Conservation (phyloP, 2,113 vertebrate species). For the Grallaria varia region DNA sequence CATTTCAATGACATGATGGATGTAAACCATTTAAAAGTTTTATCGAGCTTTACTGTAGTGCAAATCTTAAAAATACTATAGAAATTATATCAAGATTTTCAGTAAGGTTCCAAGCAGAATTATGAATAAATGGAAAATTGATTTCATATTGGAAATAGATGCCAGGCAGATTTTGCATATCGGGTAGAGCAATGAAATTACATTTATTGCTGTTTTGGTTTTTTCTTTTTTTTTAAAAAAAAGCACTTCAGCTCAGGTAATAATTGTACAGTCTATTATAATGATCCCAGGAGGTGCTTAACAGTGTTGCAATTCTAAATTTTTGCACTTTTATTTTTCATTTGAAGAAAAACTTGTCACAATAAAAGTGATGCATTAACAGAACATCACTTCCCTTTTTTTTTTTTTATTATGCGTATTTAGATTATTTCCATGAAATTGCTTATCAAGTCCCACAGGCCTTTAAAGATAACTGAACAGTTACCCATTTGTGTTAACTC, state of each 20-base stretch:
- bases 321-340: constrained; percentile 67
- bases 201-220: neutral
- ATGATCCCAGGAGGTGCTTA: constrained; percentile 65
- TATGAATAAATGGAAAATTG: constrained; percentile 54
- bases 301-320: constrained; percentile 59
- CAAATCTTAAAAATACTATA: constrained; percentile 58
- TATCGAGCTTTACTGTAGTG: constrained; percentile 51
- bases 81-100: constrained; percentile 53
- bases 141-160: constrained; percentile 58
- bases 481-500: constrained; percentile 63
- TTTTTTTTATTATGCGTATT: constrained; percentile 51
- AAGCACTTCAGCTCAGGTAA: constrained; percentile 55
- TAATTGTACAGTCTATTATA: constrained; percentile 68
- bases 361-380: constrained; percentile 68
- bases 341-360: constrained; percentile 66
- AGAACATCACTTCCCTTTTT: constrained; percentile 53
- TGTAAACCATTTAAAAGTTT: constrained; percentile 43
- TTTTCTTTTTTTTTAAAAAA: neutral
- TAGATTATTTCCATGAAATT: constrained; percentile 64
- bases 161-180: constrained; percentile 53
- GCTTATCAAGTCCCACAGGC: constrained; percentile 59
- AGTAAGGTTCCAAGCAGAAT: constrained; percentile 18
- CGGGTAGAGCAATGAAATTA: constrained; percentile 56
- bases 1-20: neutral
- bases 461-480: constrained; percentile 55